phyloP scores from a whole-genome alignment of 2,113 vertebrate genomes.

The Gobio gobio region DNA sequence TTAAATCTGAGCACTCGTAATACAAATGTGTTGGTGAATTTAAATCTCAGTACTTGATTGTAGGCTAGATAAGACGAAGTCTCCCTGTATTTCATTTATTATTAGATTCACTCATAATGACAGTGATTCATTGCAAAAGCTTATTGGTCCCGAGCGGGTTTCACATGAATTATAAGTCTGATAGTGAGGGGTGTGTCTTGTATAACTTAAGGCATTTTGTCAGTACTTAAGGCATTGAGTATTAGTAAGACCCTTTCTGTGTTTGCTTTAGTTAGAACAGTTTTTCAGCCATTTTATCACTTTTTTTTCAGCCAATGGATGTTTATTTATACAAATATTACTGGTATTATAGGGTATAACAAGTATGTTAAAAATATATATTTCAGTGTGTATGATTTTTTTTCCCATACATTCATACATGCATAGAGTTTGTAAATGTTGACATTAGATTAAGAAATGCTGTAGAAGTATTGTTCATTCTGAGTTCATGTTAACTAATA shows the following conservation, averaged over 20 bases:
- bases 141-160: background rate
- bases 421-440: too few species aligned
- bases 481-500: too few species aligned
- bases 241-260: background rate
- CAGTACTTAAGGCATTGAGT: background rate
- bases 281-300: too few species aligned
- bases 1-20: slow-evolving; percentile 26
- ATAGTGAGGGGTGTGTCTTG: background rate
- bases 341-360: too few species aligned
- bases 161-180: slow-evolving; percentile 6
- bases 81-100: slow-evolving; percentile 26
- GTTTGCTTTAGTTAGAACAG: background rate
- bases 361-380: too few species aligned
- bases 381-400: too few species aligned
- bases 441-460: too few species aligned
- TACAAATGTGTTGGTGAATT: slow-evolving; percentile 22
- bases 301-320: too few species aligned
- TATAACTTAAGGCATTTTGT: background rate
- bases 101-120: background rate
- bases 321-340: too few species aligned
- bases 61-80: background rate
- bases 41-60: background rate
- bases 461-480: too few species aligned
- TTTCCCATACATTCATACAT: too few species aligned
- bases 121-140: background rate